Conservation (phyloP, 2,888 invertebrate species). For the Drosophila lacicola region DNA sequence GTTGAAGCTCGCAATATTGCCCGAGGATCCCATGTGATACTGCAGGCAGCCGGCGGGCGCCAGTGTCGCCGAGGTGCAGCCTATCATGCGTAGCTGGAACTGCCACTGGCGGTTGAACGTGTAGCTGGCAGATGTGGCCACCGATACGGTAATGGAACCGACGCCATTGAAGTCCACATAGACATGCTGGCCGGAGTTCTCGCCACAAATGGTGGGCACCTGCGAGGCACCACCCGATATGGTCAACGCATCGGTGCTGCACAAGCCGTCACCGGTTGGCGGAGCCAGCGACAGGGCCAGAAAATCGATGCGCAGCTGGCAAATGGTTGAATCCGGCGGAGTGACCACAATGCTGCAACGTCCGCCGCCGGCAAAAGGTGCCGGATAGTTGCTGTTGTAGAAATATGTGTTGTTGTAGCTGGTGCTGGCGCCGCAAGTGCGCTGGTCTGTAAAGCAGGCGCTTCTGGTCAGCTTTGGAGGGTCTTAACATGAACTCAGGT, state of each 20-base stretch:
- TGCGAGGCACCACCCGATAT: conserved; percentile 89
- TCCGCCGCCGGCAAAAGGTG: conserved; percentile 89
- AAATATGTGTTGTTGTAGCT: conserved; percentile 94
- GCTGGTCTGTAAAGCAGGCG: conserved; percentile 87
- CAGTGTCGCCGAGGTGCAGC: conserved; percentile 89
- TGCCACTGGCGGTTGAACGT: conserved; percentile 90
- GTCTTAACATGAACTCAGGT: rapidly evolving
- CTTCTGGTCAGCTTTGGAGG: not conserved
- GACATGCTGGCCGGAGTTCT: conserved; percentile 92
- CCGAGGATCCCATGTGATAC: conserved; percentile 88
- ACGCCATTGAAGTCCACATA: conserved; percentile 91
- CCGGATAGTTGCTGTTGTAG: conserved; percentile 91
- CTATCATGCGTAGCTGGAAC: conserved; percentile 90
- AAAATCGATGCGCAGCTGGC: conserved; percentile 91
- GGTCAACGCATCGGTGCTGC: conserved; percentile 89
- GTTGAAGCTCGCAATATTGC: conserved; percentile 91
- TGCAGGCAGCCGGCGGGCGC: conserved; percentile 93
- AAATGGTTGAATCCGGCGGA: conserved; percentile 87
- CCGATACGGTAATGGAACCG: conserved; percentile 88
- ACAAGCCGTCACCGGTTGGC: conserved; percentile 90
- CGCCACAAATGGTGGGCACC: conserved; percentile 91
- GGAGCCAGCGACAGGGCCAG: conserved; percentile 90
- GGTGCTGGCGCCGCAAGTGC: conserved; percentile 90
- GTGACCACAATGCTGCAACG: conserved; percentile 90
- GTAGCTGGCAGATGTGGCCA: conserved; percentile 88